Evolutionary conservation across 1,140 invertebrate species (phyloP).

Genomic region (Meteorus sp.): DNA sequence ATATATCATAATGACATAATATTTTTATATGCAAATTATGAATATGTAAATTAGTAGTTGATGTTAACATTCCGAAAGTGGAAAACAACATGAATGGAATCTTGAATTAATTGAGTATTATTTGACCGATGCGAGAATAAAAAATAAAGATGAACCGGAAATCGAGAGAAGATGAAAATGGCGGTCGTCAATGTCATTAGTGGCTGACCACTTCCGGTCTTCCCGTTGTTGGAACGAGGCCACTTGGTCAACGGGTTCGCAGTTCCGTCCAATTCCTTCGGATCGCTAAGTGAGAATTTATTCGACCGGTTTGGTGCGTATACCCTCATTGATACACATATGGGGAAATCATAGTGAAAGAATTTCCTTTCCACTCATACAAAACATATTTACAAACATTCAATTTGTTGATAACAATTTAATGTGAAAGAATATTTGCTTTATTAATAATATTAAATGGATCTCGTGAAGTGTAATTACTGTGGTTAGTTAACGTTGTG

Average conservation of each 20-base stretch:
- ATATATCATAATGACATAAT: not conserved
- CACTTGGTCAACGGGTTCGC: slow-evolving; percentile 57
- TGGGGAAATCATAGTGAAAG: slow-evolving; percentile 12
- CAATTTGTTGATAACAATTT: too few species aligned
- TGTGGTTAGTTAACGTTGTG: too few species aligned
- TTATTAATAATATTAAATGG: too few species aligned
- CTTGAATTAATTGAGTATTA: not conserved
- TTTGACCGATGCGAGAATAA: not conserved
- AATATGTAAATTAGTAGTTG: too few species aligned
- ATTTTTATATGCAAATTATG: too few species aligned
- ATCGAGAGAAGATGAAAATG: slow-evolving; percentile 14
- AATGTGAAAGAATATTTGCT: too few species aligned
- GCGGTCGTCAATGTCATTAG: slow-evolving; percentile 12
- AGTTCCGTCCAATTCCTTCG: slow-evolving; percentile 52
- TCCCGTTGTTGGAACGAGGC: slow-evolving; percentile 47
- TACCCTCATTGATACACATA: slow-evolving; percentile 16
- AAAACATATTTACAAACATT: not conserved
- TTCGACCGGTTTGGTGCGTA: slow-evolving; percentile 48
- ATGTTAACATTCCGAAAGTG: too few species aligned
- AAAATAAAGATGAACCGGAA: not conserved
- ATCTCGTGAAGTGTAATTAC: too few species aligned
- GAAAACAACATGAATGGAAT: too few species aligned
- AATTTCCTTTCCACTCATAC: not conserved
- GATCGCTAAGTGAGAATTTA: slow-evolving; percentile 53
- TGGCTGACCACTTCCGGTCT: slow-evolving; percentile 48